These are phyloP conservation scores for Sarcophaga bullata DNA, from an alignment of 1,140 invertebrate species.

Conservation along the genomic window DNA sequence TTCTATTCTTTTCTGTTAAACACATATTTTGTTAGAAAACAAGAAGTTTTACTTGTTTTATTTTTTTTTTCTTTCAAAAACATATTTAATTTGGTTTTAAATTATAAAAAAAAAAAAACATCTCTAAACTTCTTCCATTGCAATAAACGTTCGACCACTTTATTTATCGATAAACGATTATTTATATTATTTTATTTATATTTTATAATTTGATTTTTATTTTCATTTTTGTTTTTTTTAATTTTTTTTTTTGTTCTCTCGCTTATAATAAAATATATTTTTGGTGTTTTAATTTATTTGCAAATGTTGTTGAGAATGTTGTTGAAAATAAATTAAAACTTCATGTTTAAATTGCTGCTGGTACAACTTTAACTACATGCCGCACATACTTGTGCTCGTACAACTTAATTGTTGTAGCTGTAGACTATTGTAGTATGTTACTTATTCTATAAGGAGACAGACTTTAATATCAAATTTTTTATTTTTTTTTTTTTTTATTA, in stretches of 20 bases:
- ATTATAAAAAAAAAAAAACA: no score
- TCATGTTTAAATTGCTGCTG: conserved; percentile 10
- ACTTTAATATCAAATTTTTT: not conserved
- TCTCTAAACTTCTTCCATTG: no score
- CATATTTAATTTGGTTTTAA: no score
- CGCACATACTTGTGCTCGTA: not conserved
- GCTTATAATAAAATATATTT: not conserved
- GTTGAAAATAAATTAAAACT: conserved; percentile 19
- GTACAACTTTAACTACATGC: conserved; percentile 12
- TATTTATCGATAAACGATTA: no score
- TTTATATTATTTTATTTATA: no score
- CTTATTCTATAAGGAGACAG: not conserved
- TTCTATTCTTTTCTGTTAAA: no score
- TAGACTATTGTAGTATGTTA: not conserved
- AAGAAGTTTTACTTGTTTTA: no score
- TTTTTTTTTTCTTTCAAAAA: no score
- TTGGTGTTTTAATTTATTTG: conserved; percentile 20
- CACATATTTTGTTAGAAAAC: no score
- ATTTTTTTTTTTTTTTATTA: not conserved
- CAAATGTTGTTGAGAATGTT: conserved; percentile 5
- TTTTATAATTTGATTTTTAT: no score
- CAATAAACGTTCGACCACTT: no score
- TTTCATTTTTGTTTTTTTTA: not conserved
- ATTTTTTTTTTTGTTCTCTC: not conserved
- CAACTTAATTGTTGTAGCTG: not conserved